phyloP scores from a whole-genome alignment of 2,888 invertebrate species.

The Drosophila mulleri region DNA sequence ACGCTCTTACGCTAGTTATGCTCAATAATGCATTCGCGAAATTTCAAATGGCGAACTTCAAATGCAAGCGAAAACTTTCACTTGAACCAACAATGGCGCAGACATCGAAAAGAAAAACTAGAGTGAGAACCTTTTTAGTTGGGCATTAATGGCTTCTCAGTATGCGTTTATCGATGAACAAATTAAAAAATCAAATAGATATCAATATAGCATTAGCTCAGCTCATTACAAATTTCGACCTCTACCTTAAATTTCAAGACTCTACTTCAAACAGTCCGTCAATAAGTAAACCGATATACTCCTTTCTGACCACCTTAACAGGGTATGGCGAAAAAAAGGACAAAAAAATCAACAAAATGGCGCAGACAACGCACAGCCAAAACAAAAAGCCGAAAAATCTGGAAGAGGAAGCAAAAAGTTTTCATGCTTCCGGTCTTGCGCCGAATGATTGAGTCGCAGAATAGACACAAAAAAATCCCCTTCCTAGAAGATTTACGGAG shows the following conservation, averaged over 20 bases:
- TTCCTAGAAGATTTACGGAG: background rate
- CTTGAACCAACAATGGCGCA: constrained; percentile 52
- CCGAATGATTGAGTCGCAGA: constrained; percentile 41
- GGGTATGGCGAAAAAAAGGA: constrained; percentile 4
- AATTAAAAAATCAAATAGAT: background rate
- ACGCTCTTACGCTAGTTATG: constrained; percentile 47
- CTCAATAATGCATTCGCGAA: constrained; percentile 55
- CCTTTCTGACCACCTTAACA: background rate
- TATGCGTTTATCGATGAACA: background rate
- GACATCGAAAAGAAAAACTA: constrained; percentile 36
- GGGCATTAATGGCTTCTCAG: background rate
- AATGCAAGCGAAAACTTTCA: constrained; percentile 65
- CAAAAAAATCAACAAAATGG: constrained; percentile 51
- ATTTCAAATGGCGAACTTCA: constrained; percentile 28
- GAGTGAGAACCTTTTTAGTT: background rate
- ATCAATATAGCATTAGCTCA: background rate
- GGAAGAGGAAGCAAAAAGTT: constrained; percentile 5
- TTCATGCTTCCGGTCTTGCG: constrained; percentile 66
- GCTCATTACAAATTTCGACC: background rate
- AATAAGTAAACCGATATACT: constrained; percentile 1
- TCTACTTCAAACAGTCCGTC: background rate
- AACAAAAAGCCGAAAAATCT: background rate
- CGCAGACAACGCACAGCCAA: constrained; percentile 35
- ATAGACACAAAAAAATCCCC: constrained; percentile 10
- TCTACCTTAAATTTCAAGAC: background rate